Conservation (phyloP, 2,888 invertebrate species). For the Loripinus fragilis region DNA sequence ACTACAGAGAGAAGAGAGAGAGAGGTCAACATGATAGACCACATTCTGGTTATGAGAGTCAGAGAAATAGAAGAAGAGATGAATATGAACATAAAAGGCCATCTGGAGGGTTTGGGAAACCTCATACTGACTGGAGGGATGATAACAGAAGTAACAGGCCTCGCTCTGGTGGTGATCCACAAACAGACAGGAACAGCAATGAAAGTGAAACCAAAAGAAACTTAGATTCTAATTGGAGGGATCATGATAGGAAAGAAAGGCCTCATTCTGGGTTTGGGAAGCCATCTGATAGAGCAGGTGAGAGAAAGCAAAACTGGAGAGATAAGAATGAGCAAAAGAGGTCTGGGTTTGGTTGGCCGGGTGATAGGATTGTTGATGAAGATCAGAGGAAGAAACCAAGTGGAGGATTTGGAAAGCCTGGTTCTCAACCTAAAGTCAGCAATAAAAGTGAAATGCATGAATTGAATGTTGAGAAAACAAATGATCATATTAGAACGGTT, state of each 20-base stretch:
- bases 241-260: neutral
- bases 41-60: neutral
- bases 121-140: neutral
- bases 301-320: no score
- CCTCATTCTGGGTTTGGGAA: neutral
- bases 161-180: neutral
- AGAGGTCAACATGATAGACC: neutral
- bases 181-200: neutral
- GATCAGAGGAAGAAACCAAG: neutral
- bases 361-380: neutral
- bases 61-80: neutral
- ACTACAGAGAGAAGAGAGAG: neutral
- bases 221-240: neutral
- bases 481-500: neutral
- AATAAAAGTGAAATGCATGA: no score
- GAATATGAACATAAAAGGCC: neutral
- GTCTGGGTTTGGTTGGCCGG: no score
- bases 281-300: neutral
- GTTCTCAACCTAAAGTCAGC: neutral
- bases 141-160: neutral
- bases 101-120: neutral
- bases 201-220: no score
- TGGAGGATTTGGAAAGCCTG: slow-evolving; percentile 7
- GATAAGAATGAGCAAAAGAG: no score
- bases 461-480: neutral